Base-by-base conservation (phyloP, 2,888 invertebrate genomes). In the Lottia scabra region DNA sequence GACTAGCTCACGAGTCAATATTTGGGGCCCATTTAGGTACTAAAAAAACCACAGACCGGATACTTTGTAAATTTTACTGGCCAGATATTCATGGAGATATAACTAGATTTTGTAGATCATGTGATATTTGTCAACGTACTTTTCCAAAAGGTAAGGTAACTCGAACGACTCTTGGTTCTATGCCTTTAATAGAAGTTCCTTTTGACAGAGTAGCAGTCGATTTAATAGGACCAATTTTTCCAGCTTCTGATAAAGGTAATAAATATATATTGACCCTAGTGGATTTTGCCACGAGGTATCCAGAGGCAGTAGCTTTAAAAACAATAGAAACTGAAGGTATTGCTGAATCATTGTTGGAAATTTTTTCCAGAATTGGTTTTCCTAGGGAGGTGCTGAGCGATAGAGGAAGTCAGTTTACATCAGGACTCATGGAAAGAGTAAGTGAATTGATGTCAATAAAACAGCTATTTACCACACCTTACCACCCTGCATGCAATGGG, bases 401-500 rank as follows among this genome's bases (percentile, higher is more conserved):
- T 23, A n/a, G 23, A 2, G 56, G 23, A 38, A 56, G 69, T 19
- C 68, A 15, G 30, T 8, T 63, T 71, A 15, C 65, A n/a, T 63
- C 65, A 38, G 67, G 71, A 13, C n/a, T 74, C 12, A 71, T 66
- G 66, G 23, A 30, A 56, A 46, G 70, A 38, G 68, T 76, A 23
- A 48, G 30, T 23, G 56, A 65, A 38, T 64, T 77, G 38, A 62
- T 69, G 13, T 46, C 67, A n/a, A 72, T 78, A 16, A 67, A 64
- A 26, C 67, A 67, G n/a, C 15, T 74, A 12, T 69, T 71, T 0
- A 77, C 79, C 19, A 75, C 74, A 1, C 75, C 78, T 13, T 78
- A 79, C 46, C 77, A 81, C 71, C 76, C 80, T 6, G 63, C 71
- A 67, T 72, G 67, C 27, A 76, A 76, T 56, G 78, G 80, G 0